phyloP scores from a whole-genome alignment of 2,888 invertebrate genomes.

The Griposia aprilina region DNA sequence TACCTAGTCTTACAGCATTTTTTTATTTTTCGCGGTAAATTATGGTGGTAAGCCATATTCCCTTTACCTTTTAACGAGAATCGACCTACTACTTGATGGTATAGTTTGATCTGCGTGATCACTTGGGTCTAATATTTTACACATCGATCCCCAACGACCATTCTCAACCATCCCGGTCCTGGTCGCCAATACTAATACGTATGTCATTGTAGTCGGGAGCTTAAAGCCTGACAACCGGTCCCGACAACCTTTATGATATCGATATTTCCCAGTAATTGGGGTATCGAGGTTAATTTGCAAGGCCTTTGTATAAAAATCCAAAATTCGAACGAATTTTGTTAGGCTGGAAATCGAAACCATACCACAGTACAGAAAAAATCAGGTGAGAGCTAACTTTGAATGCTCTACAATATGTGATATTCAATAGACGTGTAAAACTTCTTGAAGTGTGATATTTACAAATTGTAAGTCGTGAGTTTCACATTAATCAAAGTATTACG shows the following conservation, averaged over 20 bases:
- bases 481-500: constrained; percentile 59
- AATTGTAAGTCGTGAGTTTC: constrained; percentile 30
- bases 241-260: constrained; percentile 16
- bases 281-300: constrained; percentile 38
- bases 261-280: constrained; percentile 43
- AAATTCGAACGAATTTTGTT: constrained; percentile 2
- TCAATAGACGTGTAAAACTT: constrained; percentile 18
- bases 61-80: too few species aligned
- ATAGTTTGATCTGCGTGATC: neutral
- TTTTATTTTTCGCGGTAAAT: neutral
- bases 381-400: neutral
- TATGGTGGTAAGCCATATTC: neutral
- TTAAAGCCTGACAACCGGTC: neutral
- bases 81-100: too few species aligned
- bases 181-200: neutral
- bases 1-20: neutral
- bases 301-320: constrained; percentile 36
- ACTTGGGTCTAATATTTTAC: neutral
- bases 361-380: neutral
- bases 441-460: constrained; percentile 30
- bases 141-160: neutral
- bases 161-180: neutral
- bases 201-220: too few species aligned
- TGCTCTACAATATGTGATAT: neutral
- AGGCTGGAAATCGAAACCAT: neutral